Evolutionary conservation across 2,888 invertebrate species (phyloP).

Genomic region (Mimas tiliae): DNA sequence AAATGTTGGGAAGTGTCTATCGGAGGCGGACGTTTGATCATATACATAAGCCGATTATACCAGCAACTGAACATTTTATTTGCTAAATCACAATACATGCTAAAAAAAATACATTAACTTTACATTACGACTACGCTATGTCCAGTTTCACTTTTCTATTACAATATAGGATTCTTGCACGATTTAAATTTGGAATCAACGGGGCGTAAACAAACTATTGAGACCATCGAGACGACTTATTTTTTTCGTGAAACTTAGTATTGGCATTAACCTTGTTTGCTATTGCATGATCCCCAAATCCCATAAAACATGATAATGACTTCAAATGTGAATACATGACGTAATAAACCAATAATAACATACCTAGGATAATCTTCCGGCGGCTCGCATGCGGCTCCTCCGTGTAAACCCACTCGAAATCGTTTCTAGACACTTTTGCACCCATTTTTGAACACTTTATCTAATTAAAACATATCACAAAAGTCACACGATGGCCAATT

Average conservation of each 20-base stretch:
- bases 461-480: conserved; percentile 31
- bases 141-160: not conserved
- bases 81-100: not conserved
- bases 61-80: not conserved
- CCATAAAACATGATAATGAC: not conserved
- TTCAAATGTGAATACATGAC: conserved; percentile 25
- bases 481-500: conserved; percentile 9
- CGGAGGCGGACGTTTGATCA: too few relatives aligned
- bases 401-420: conserved; percentile 98
- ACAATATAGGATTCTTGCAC: not conserved
- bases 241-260: conserved; percentile 7
- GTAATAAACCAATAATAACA: conserved; percentile 47
- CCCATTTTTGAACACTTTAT: conserved; percentile 88
- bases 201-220: conserved; percentile 22
- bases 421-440: conserved; percentile 95
- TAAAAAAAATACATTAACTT: not conserved
- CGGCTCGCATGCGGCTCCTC: conserved; percentile 99
- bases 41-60: not conserved
- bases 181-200: conserved; percentile 18
- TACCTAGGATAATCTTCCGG: conserved; percentile 96
- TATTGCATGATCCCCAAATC: not conserved
- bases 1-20: too few relatives aligned
- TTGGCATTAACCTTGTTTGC: not conserved
- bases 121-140: not conserved
- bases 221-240: not conserved